A percentile compares a stretch with the other conserved stretches of the same genome.
Conservation (phyloP, 2,888 invertebrate species). For the Anoncus sp. region DNA sequence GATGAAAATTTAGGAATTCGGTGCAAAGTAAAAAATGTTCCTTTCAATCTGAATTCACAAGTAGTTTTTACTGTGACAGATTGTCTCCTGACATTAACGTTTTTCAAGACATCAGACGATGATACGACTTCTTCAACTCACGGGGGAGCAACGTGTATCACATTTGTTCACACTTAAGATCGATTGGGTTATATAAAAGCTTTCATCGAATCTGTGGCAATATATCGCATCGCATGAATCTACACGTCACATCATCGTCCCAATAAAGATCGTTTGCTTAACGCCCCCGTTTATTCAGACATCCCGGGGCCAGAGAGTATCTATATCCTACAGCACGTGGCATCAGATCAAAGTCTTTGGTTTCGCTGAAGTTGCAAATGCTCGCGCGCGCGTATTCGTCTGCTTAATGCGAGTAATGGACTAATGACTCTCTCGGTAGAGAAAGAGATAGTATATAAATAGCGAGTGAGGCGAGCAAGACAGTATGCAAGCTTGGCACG, state of each 20-base stretch:
- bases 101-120: neutral
- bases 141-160: neutral
- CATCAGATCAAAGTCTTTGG: slow-evolving; percentile 61
- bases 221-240: neutral
- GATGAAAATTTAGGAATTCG: neutral
- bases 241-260: slow-evolving; percentile 31
- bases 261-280: slow-evolving; percentile 47
- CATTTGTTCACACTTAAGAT: slow-evolving; percentile 1
- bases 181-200: slow-evolving; percentile 2
- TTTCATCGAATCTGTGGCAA: slow-evolving; percentile 20
- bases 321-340: slow-evolving; percentile 42
- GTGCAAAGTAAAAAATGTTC: too few species aligned
- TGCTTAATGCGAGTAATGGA: slow-evolving; percentile 76
- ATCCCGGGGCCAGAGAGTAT: neutral
- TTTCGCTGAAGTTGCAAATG: slow-evolving; percentile 54
- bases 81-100: neutral
- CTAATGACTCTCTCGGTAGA: slow-evolving; percentile 73
- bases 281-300: slow-evolving; percentile 55
- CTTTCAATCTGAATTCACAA: too few species aligned
- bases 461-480: slow-evolving; percentile 61
- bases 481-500: slow-evolving; percentile 66
- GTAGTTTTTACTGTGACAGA: neutral
- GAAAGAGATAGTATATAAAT: slow-evolving; percentile 74
- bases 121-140: neutral
- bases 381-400: slow-evolving; percentile 51